phyloP scores from a whole-genome alignment of 1,140 invertebrate genomes.

The Neomicropteryx cornuta region DNA sequence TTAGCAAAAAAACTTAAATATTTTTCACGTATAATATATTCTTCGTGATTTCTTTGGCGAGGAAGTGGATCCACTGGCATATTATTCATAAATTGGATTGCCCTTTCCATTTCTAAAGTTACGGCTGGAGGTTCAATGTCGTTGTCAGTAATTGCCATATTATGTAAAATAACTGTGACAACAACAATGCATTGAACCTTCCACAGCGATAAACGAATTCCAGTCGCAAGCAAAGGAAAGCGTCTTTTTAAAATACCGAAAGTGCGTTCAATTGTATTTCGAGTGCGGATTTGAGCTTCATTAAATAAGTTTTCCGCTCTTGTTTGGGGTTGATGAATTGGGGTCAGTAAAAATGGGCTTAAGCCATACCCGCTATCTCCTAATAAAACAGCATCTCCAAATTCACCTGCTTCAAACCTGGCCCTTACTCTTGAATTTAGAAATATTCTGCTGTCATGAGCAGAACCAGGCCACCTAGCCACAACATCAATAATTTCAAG shows the following conservation, averaged over 20 bases:
- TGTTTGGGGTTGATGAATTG: slow-evolving; percentile 15
- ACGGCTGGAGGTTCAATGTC: too few relatives aligned
- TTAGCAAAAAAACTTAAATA: too few relatives aligned
- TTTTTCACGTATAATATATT: too few relatives aligned
- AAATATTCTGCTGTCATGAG: slow-evolving; percentile 26
- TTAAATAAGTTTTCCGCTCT: slow-evolving; percentile 19
- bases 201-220: not conserved
- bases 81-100: too few relatives aligned
- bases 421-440: slow-evolving; percentile 12
- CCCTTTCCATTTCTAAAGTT: too few relatives aligned
- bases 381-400: slow-evolving; percentile 9
- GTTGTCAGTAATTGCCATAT: too few relatives aligned
- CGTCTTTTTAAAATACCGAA: too few relatives aligned
- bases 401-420: slow-evolving; percentile 14
- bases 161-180: slow-evolving; percentile 2
- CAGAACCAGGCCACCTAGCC: slow-evolving; percentile 24
- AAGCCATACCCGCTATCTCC: too few relatives aligned
- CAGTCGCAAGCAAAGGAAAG: not conserved
- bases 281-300: slow-evolving; percentile 21
- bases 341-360: slow-evolving; percentile 17
- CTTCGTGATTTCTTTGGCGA: too few relatives aligned
- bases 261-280: slow-evolving; percentile 22
- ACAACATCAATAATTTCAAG: slow-evolving; percentile 26
- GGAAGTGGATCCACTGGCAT: too few relatives aligned
- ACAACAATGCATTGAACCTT: not conserved